Percentiles rank a stretch among this genome's conserved stretches.
Conservation (phyloP, 2,888 invertebrate genomes). For the Phrixothrix hirtus region DNA sequence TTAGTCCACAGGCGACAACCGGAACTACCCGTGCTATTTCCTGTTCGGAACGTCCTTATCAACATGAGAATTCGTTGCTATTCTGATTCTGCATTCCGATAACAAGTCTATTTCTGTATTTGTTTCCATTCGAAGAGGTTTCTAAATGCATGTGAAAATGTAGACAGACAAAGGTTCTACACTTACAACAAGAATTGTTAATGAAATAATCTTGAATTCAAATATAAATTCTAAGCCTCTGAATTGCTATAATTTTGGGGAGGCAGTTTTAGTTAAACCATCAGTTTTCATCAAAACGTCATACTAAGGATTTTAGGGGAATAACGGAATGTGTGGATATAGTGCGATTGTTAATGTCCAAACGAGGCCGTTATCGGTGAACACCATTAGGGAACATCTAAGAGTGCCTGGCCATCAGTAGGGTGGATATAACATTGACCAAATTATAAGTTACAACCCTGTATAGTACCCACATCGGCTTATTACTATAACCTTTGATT, state of each 20-base stretch:
- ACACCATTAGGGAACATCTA: slow-evolving; percentile 48
- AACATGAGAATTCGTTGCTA: slow-evolving; percentile 30
- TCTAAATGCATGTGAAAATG: slow-evolving; percentile 11
- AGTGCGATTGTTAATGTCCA: slow-evolving; percentile 37
- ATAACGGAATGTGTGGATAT: slow-evolving; percentile 21
- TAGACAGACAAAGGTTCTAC: background rate
- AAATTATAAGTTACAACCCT: slow-evolving; percentile 53
- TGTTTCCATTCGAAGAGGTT: slow-evolving; percentile 19
- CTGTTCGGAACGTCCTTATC: slow-evolving; percentile 42
- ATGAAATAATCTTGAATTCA: background rate
- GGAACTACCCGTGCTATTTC: slow-evolving; percentile 45
- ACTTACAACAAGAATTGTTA: too few relatives aligned
- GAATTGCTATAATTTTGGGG: background rate
- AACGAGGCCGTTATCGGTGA: slow-evolving; percentile 39
- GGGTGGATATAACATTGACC: slow-evolving; percentile 45
- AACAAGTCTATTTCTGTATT: slow-evolving; percentile 34
- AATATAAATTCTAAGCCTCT: background rate
- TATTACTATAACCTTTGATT: slow-evolving; percentile 36
- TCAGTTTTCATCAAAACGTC: slow-evolving; percentile 25
- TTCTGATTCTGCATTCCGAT: slow-evolving; percentile 39
- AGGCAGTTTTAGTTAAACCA: background rate
- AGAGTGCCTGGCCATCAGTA: slow-evolving; percentile 40
- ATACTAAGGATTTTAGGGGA: slow-evolving; percentile 11
- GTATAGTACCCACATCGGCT: slow-evolving; percentile 45
- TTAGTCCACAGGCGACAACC: slow-evolving; percentile 43